phyloP scores from a whole-genome alignment of 2,888 invertebrate species.

The Parthenolecanium corni region DNA sequence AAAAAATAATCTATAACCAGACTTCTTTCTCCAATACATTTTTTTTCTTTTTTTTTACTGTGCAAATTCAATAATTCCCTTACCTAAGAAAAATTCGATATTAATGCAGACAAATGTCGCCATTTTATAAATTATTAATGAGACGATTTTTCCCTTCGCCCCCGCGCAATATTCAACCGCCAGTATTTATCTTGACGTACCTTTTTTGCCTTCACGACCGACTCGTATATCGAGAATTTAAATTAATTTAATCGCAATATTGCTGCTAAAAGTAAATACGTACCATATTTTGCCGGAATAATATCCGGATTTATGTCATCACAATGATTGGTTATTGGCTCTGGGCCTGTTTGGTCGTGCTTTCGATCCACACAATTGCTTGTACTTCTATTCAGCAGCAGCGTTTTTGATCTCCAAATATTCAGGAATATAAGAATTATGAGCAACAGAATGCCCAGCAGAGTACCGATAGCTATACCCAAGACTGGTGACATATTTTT shows the following conservation, averaged over 20 bases:
- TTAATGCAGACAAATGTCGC: constrained; percentile 27
- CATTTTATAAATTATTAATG: constrained; percentile 26
- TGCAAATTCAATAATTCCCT: background rate
- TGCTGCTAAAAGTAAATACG: constrained; percentile 33
- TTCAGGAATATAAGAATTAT: constrained; percentile 43
- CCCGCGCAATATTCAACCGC: background rate
- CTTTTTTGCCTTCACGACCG: no score
- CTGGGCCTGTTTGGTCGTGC: constrained; percentile 16
- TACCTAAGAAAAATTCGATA: constrained; percentile 4
- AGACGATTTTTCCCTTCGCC: background rate
- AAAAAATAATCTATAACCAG: background rate
- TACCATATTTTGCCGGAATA: constrained; percentile 63
- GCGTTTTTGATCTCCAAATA: constrained; percentile 12
- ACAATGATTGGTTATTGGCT: constrained; percentile 30
- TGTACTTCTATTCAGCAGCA: background rate
- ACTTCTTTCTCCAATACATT: constrained; percentile 5
- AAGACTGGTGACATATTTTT: constrained; percentile 45
- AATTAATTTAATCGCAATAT: background rate
- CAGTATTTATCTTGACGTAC: no score
- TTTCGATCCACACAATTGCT: constrained; percentile 1
- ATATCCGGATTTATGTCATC: constrained; percentile 60
- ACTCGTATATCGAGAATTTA: background rate
- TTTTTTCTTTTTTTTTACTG: background rate
- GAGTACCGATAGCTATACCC: constrained; percentile 45
- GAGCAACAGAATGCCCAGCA: constrained; percentile 43